phyloP scores from a whole-genome alignment of 2,797 vertebrate genomes.

The Threskiornis aethiopicus region DNA sequence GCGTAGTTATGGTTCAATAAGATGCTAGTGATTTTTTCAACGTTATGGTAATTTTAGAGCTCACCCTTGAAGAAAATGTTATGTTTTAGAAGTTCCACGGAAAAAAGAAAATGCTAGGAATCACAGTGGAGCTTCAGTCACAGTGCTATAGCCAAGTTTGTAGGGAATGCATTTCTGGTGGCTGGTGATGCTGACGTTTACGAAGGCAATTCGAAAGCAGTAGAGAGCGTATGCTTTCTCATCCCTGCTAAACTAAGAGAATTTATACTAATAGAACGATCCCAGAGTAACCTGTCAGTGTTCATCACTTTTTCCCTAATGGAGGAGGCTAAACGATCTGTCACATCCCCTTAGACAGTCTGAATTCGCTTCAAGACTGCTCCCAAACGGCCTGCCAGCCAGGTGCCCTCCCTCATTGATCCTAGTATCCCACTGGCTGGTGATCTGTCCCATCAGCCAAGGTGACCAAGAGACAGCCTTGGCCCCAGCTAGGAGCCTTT shows the following conservation, averaged over 20 bases:
- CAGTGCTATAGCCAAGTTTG: background rate
- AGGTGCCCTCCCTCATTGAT: background rate
- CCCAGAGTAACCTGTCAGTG: constrained; percentile 9
- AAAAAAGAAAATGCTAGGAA: constrained; percentile 16
- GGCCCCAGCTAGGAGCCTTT: constrained; percentile 25
- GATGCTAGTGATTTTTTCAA: background rate
- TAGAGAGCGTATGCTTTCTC: background rate
- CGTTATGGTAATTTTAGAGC: background rate
- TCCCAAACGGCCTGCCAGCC: background rate
- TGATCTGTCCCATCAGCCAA: constrained; percentile 14
- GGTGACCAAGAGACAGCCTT: constrained; percentile 25
- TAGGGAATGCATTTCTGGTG: background rate
- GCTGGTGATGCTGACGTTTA: background rate
- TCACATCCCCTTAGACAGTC: background rate
- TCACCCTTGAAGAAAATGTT: constrained; percentile 14
- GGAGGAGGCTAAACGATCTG: constrained; percentile 13
- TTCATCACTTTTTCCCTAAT: constrained; percentile 37
- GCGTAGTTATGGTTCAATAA: background rate
- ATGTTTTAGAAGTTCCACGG: background rate
- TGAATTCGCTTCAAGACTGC: background rate
- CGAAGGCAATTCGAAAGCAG: background rate
- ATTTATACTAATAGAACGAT: background rate
- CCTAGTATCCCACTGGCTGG: background rate
- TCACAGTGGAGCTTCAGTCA: background rate
- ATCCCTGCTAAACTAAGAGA: background rate